Evolutionary conservation across 2,888 invertebrate genomes (phyloP).

Genomic region (Piscicola geometra): DNA sequence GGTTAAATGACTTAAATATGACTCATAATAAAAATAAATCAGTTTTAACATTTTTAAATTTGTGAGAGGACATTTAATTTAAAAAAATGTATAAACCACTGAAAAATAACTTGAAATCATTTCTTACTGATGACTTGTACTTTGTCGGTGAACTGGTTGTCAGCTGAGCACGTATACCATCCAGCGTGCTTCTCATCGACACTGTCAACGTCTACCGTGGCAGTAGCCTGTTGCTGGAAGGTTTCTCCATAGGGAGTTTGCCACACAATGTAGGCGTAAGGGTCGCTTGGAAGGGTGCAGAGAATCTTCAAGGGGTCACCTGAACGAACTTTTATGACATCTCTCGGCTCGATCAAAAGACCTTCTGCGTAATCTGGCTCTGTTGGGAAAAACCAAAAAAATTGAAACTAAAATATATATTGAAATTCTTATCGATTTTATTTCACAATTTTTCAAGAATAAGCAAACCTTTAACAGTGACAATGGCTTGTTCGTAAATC

Average conservation of each 20-base stretch:
- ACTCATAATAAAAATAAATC: too few relatives aligned
- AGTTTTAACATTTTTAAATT: too few relatives aligned
- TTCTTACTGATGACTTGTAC: not conserved
- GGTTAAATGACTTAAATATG: too few relatives aligned
- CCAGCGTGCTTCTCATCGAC: not conserved
- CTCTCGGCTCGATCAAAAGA: not conserved
- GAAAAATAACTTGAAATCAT: too few relatives aligned
- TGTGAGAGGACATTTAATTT: too few relatives aligned
- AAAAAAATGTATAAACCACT: too few relatives aligned
- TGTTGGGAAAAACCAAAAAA: not conserved
- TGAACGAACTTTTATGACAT: not conserved
- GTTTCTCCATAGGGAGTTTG: not conserved
- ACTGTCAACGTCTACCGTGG: not conserved
- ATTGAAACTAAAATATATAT: too few relatives aligned
- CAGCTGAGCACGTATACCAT: not conserved
- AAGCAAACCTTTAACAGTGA: not conserved
- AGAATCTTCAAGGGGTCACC: not conserved
- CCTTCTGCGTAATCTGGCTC: not conserved
- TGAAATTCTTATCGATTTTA: too few relatives aligned
- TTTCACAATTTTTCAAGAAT: too few relatives aligned
- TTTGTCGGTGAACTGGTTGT: not conserved
- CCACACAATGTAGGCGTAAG: not conserved
- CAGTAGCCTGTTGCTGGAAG: too few relatives aligned
- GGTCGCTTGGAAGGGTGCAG: constrained; percentile 12
- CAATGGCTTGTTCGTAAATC: not conserved